These are phyloP conservation scores for Sapajus apella DNA, from an alignment of 2,113 vertebrate genomes.

Conservation along the genomic window DNA sequence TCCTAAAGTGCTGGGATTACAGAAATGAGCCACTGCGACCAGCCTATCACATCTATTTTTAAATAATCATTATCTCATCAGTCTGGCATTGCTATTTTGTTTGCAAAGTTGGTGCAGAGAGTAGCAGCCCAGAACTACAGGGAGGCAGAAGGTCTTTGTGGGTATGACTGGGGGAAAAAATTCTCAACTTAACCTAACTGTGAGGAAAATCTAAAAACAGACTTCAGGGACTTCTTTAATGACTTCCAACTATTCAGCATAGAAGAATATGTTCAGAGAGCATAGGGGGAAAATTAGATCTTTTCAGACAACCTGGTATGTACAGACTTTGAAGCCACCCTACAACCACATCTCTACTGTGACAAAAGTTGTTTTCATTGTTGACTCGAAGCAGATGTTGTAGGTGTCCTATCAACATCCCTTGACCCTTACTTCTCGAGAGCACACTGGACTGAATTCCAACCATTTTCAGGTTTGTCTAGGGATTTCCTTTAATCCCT, in stretches of 20 bases:
- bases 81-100: background rate
- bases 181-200: background rate
- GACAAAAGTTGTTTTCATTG: background rate
- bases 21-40: too few relatives aligned
- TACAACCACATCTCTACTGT: background rate
- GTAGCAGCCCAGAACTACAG: background rate
- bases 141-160: background rate
- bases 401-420: background rate
- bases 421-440: background rate
- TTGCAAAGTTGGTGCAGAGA: background rate
- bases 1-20: too few relatives aligned
- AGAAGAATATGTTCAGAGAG: background rate
- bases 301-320: background rate
- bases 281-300: background rate
- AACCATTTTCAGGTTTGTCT: background rate
- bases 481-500: background rate
- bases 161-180: background rate
- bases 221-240: background rate
- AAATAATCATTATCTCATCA: background rate
- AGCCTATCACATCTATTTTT: background rate
- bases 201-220: background rate
- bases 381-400: background rate
- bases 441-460: background rate
- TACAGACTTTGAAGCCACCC: background rate
- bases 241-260: background rate